Evolutionary conservation across 1,140 invertebrate genomes (phyloP), one percentile per base, ranked within the genome.

Genomic region (Aphelenchoides besseyi): DNA sequence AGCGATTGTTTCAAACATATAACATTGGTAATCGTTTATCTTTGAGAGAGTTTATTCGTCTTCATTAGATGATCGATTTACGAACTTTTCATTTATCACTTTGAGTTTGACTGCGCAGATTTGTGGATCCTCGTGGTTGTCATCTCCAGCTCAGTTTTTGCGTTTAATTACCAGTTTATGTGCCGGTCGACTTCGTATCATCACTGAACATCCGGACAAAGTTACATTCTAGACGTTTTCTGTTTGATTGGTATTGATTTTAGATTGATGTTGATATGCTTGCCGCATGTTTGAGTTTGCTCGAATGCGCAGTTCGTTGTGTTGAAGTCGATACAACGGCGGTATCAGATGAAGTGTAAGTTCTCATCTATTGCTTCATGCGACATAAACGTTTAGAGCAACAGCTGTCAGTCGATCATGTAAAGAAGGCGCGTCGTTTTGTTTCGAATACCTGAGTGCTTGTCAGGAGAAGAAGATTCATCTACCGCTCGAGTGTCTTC

Each of bases 371-470:
- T 1, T 29, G 5, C 18, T 59, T 18, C 5, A 29, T 5, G 23
- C 41, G 57, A 36, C n/a, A 61, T 1, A 53, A 36, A 12, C 36
- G 30, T 66, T 66, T 37, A 66, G 63, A 16, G 63, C 63, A 12
- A 66, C 63, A 0, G 63, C 8, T 16, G 63, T 66, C 23, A 29
- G 63, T 33, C 30, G 36, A n/a, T 63, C 63, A 2, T 12, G 30
- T 30, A 16, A 66, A 66, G 63, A 66, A 35, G 63, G 28, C 30
- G 63, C 63, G 0, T 66, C 63, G 12, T 66, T 66, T 32, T 66
- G 63, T 30, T 66, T 12, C 32, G 63, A 66, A 53, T 66, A 66
- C 36, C 29, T 66, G 63, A 37, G 26, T 29, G 63, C 63, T 16
- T 66, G 63, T 32, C 12, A 16, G 0, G 36, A 66, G 32, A 12